Base-by-base conservation (phyloP, 2,113 vertebrate genomes). In the Actenoides lindsayi region DNA sequence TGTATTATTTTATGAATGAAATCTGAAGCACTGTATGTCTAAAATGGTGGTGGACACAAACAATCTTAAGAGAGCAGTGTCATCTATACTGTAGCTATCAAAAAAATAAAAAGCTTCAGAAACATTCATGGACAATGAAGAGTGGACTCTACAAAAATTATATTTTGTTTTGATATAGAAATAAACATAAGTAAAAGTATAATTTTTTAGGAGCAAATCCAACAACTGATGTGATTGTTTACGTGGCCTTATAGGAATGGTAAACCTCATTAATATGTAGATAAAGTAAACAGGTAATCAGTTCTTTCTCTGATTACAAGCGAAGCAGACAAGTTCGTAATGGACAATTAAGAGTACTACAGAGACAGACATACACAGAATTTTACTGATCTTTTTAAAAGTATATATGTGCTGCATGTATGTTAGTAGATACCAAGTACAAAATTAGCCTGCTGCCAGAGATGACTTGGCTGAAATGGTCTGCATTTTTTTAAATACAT, bases 21-120 rank as follows among this genome's bases (percentile, higher is more conserved):
- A 80, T 81, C 94, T 89, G 79, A 95, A 96, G 53, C 31, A 54
- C 39, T 65, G 24, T 74, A 87, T 57, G 31, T 78, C 56, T 79
- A 57, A 80, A 84, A 92, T 51, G 23, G 23, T 14, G 33, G 56
- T 65, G 41, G 41, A 82, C 51, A 68, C 73, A 83, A 90, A 88
- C 20, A 25, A 44, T 51, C 71, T 83, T 68, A 56, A 71, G 51
- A 87, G 48, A 73, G 62, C 25, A 91, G 89, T 76, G 46, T 21
- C 31, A 74, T 50, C 75, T 83, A 57, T 33, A 27, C 31, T 50
- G 16, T 44, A 96, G 64, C 20, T 37, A 28, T 27, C 9, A 48
- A 69, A 31, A 8, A 12, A 78, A 78, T 25, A 19, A 13, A 64
- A 53, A 67, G 33, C 51, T 75, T 86, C 59, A 53, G 70, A 75